Base-by-base conservation (phyloP, 2,888 invertebrate genomes). In the Oscheius sp. region DNA sequence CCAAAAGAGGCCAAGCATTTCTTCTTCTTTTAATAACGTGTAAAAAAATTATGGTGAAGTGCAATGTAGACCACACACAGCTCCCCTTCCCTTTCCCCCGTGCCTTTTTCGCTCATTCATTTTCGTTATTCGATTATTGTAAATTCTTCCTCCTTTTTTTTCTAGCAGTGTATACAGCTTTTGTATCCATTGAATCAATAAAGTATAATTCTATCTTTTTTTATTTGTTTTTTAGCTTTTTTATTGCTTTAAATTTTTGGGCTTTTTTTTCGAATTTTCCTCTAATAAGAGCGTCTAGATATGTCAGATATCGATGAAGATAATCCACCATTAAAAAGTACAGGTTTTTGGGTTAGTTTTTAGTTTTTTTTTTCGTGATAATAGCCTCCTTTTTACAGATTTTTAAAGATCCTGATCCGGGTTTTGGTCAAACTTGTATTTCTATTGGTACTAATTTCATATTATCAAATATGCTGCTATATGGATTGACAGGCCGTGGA, bases 391-490 rank as follows among this genome's bases (percentile, higher is more conserved):
- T 23, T 58, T 58, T 58, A 1, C 13, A 72, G 72, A 13, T 72
- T 55, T 72, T 79, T 43, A 71, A 77, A 71, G 77, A 79, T 68
- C 79, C 81, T 1, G 85, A 85, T 73, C 85, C 85, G 2, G 85
- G 82, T 9, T 83, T 84, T 69, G 78, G 81, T 13, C 78, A 79
- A 59, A 83, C 82, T 1, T 76, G 70, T 23, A 78, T 85, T 27
- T 82, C 84, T 9, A 70, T 83, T 46, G 72, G 76, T 56, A 75
- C 80, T 12, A 84, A 76, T 55, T 84, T 84, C 49, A 73, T 79
- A 23, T 58, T 85, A 7, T 73, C 83, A 29, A 83, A 85, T 56
- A 85, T 85, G 85, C 76, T 84, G 43, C 70, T 85, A 7, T 85
- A 84, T 69, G 85, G 85, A 41, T 56, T 84, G 6, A 82, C 85